These are phyloP conservation scores for Hemicentrotus pulcherrimus DNA, from an alignment of 35 echinoderm and acorn worm genomes.

Conservation along the genomic window DNA sequence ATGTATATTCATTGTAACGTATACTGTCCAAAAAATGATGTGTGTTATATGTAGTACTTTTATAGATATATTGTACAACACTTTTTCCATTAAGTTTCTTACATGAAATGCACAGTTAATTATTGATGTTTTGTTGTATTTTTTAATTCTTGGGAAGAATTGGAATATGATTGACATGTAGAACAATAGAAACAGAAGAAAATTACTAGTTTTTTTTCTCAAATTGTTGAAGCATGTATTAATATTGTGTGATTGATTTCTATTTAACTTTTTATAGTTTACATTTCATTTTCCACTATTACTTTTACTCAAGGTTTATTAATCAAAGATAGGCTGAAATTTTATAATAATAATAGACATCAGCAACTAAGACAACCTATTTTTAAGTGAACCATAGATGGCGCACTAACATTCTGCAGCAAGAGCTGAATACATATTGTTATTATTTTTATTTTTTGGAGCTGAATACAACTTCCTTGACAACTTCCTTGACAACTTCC, in stretches of 20 bases:
- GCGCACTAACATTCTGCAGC: not conserved
- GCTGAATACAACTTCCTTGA: too few relatives aligned
- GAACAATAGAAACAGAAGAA: not conserved
- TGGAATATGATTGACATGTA: not conserved
- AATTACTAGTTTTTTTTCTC: not conserved
- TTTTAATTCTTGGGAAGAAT: not conserved
- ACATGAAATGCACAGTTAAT: too few relatives aligned
- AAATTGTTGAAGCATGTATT: not conserved
- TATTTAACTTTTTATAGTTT: not conserved
- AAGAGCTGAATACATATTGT: not conserved
- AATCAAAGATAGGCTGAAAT: not conserved
- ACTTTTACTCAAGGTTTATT: not conserved
- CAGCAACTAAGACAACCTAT: not conserved
- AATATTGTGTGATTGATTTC: not conserved
- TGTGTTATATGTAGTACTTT: not conserved
- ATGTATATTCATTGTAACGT: not conserved
- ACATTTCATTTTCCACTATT: not conserved
- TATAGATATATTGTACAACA: not conserved
- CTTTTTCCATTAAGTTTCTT: not conserved
- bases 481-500: too few relatives aligned
- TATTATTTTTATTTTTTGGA: too few relatives aligned
- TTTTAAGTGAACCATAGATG: not conserved
- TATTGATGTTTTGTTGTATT: not conserved
- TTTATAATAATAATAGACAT: not conserved
- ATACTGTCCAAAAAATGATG: not conserved